Conservation (phyloP, 2,888 invertebrate genomes). For the Allacma fusca region DNA sequence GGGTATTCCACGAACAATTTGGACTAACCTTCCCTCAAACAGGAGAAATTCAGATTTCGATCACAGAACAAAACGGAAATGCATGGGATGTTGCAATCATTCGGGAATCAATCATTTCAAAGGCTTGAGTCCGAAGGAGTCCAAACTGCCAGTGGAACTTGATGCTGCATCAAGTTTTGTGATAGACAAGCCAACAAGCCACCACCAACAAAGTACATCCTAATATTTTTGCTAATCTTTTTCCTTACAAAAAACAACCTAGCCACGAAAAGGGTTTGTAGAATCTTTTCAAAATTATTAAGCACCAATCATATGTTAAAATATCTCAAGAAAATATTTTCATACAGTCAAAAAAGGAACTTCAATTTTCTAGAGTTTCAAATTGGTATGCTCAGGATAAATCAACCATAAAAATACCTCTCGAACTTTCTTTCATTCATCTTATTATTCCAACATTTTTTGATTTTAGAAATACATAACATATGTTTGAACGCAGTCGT, state of each 20-base stretch:
- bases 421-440: not conserved
- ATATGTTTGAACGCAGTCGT: slow-evolving; percentile 1
- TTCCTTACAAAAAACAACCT: not conserved
- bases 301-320: slow-evolving; percentile 7
- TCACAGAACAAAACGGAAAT: slow-evolving; percentile 50
- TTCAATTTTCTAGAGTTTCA: too few relatives aligned
- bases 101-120: slow-evolving; percentile 46
- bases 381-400: not conserved
- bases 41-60: slow-evolving; percentile 48
- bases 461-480: not conserved
- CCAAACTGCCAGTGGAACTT: slow-evolving; percentile 61
- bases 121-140: slow-evolving; percentile 58
- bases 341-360: not conserved
- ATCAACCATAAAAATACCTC: not conserved
- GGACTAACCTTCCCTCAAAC: slow-evolving; percentile 61
- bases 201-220: slow-evolving; percentile 31
- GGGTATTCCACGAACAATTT: slow-evolving; percentile 60
- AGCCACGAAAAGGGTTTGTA: not conserved
- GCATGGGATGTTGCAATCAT: slow-evolving; percentile 43
- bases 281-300: not conserved
- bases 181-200: slow-evolving; percentile 45
- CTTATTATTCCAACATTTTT: slow-evolving; percentile 3
- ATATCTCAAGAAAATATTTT: not conserved
- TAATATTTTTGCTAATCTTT: not conserved
- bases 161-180: slow-evolving; percentile 46